Base-by-base conservation (phyloP, 2,113 vertebrate genomes). In the Perca fluviatilis region DNA sequence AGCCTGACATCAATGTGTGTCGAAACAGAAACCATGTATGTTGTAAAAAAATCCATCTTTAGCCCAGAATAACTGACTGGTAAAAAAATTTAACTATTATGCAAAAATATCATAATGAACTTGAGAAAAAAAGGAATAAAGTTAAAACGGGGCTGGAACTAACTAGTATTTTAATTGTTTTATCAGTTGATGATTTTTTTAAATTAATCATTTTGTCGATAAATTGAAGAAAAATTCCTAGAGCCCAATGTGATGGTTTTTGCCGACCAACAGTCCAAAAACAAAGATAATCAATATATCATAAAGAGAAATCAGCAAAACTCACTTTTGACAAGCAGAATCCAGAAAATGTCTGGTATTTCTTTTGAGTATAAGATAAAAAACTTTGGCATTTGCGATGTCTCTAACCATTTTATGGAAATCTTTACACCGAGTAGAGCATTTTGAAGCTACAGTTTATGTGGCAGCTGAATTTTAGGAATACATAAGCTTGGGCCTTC, bases 1-100 rank as follows among this genome's bases (percentile, higher is more conserved):
- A 77, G 23, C 14, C 56, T 79, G 68, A 53, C 33, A 54, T 66
- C 30, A 83, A 50, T 19, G 46, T 14, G 46, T 27, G 47, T 19
- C 21, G 15, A 16, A 43, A 46, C 33, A 33, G 21, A 43, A 65
- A 8, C 16, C 5, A 15, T 25, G 23, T 25, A 57, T 11, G 12
- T 46, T 43, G n/a, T 46, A 11, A 10, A 58, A 46, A 50, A 27
- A 36, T 72, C 19, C 19, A 57, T 23, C 13, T 4, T 58, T 33
- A 73, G 23, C n/a, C 3, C 33, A 66, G 27, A 76, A 47, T n/a
- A 13, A 60, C 67, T 30, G 27, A 71, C 27, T 36, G 51, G 3
- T 23, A 54, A 54, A 16, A 13, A 13, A 21, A 30, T 30, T 7
- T 15, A 49, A n/a, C 18, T 11, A 15, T 61, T 1, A 62, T 13